phyloP scores from a whole-genome alignment of 2,888 invertebrate species.

The Malthinus flaveolus region DNA sequence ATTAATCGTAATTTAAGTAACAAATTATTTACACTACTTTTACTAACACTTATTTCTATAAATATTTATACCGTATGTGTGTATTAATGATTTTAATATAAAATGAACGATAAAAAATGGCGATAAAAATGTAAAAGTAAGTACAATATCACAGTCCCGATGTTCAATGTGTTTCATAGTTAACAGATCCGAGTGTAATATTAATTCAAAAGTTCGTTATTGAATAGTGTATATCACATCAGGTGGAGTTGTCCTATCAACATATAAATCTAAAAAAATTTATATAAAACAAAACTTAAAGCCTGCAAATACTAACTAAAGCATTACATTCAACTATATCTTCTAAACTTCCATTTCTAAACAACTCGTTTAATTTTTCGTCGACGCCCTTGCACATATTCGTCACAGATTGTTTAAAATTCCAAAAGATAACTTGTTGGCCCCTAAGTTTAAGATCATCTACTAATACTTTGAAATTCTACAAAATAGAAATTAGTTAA shows the following conservation, averaged over 20 bases:
- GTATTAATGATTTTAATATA: too few relatives aligned
- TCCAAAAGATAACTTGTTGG: conserved; percentile 59
- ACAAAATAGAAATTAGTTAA: conserved; percentile 33
- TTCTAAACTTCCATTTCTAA: conserved; percentile 41
- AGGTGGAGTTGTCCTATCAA: conserved; percentile 2
- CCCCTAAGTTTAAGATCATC: conserved; percentile 58
- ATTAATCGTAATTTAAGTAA: too few relatives aligned
- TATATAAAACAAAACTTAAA: background rate
- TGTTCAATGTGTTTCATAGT: too few relatives aligned
- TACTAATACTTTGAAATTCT: conserved; percentile 60
- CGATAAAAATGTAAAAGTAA: background rate
- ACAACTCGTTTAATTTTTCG: conserved; percentile 38
- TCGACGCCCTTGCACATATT: conserved; percentile 48
- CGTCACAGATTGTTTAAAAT: conserved; percentile 50
- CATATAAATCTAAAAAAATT: background rate
- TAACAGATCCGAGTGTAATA: background rate
- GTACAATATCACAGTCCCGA: background rate
- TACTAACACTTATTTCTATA: too few relatives aligned
- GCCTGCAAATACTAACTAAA: background rate
- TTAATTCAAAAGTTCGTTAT: background rate
- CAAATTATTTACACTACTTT: too few relatives aligned
- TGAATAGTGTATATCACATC: background rate
- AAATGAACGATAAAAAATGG: too few relatives aligned
- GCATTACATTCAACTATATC: conserved; percentile 37
- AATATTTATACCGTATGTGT: too few relatives aligned